phyloP scores from a whole-genome alignment of 2,113 vertebrate species.

The Macrotus californicus region DNA sequence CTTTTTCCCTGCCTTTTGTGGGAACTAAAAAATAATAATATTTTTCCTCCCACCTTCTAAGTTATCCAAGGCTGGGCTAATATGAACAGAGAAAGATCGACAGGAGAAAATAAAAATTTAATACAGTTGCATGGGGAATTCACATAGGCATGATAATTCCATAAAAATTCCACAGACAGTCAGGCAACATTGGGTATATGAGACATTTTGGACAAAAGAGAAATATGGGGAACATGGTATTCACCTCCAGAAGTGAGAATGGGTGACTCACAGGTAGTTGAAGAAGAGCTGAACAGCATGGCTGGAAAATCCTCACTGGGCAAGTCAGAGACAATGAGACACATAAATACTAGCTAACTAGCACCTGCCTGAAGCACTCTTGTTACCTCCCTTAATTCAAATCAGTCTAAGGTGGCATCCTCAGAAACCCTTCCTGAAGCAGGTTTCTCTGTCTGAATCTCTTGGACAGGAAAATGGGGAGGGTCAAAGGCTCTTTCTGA shows the following conservation, averaged over 20 bases:
- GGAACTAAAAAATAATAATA: not conserved
- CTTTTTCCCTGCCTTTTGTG: not conserved
- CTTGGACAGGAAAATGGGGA: not conserved
- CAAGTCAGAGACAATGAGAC: not conserved
- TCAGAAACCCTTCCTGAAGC: not conserved
- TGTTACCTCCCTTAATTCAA: not conserved
- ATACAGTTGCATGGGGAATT: not conserved
- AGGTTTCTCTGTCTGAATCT: not conserved
- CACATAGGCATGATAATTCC: not conserved
- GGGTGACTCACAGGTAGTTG: not conserved
- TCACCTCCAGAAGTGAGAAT: not conserved
- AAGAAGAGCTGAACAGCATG: not conserved
- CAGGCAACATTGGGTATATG: not conserved
- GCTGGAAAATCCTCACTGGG: not conserved
- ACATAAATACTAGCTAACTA: not conserved
- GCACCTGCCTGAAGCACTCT: not conserved
- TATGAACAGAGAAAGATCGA: not conserved
- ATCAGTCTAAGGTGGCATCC: not conserved
- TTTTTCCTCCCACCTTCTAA: not conserved
- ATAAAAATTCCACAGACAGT: not conserved
- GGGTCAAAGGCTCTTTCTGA: not conserved
- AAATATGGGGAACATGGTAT: not conserved
- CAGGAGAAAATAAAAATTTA: not conserved
- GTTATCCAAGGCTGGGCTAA: not conserved
- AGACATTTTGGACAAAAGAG: not conserved